phyloP scores from a whole-genome alignment of 2,797 vertebrate genomes.

The Diplodus puntazzo region DNA sequence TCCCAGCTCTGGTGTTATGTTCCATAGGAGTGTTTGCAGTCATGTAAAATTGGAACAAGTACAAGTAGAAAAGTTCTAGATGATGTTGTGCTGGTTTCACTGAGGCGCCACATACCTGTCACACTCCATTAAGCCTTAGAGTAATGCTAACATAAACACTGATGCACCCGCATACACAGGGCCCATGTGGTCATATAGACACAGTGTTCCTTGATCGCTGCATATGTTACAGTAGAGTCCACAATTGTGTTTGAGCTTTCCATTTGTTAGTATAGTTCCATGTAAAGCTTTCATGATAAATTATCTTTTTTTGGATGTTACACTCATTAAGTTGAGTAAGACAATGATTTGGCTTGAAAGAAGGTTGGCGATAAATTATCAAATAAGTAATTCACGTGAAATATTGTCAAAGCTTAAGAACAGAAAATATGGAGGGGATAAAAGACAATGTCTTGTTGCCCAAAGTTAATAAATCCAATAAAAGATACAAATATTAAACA shows the following conservation, averaged over 20 bases:
- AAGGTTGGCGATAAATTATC: constrained; percentile 13
- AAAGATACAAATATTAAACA: constrained; percentile 43
- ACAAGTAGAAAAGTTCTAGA: constrained; percentile 29
- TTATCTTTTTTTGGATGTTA: no score
- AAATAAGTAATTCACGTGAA: constrained; percentile 39
- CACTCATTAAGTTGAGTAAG: neutral
- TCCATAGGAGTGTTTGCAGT: neutral
- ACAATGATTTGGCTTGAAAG: neutral
- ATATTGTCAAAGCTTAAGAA: neutral
- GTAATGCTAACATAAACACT: constrained; percentile 57
- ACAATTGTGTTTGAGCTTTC: constrained; percentile 1
- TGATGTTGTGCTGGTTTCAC: constrained; percentile 37
- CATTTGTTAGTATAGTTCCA: neutral
- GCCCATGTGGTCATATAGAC: constrained; percentile 36
- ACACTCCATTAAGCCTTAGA: constrained; percentile 26
- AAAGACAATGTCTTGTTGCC: constrained; percentile 45
- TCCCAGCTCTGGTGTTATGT: constrained; percentile 18
- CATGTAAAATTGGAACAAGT: neutral
- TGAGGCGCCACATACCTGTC: constrained; percentile 54
- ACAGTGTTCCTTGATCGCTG: constrained; percentile 12
- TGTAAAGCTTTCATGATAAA: neutral
- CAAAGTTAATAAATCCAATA: constrained; percentile 14
- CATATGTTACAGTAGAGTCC: constrained; percentile 16
- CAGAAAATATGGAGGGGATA: constrained; percentile 4
- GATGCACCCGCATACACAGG: constrained; percentile 30